phyloP scores from a whole-genome alignment of 2,888 invertebrate species.

The Eupithecia centaureata region DNA sequence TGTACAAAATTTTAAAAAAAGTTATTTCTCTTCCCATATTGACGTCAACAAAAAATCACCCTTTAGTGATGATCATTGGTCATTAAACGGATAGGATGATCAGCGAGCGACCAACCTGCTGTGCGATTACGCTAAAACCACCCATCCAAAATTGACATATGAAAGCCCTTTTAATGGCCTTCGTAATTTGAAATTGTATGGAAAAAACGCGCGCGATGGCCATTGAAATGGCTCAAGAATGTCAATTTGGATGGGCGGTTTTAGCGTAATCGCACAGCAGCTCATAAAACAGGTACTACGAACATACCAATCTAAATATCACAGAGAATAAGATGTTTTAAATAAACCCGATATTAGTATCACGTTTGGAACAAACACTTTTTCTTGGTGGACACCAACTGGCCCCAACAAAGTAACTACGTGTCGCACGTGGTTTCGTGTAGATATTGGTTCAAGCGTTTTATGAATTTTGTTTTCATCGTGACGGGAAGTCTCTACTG shows the following conservation, averaged over 20 bases:
- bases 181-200: too few species aligned
- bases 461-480: not conserved
- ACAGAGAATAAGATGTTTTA: not conserved
- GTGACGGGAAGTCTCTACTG: not conserved
- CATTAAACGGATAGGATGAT: too few species aligned
- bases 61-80: too few species aligned
- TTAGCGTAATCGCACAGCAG: not conserved
- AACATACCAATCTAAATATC: not conserved
- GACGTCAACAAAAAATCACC: not conserved
- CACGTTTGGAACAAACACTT: slow-evolving; percentile 10
- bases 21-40: not conserved
- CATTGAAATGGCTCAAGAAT: too few species aligned
- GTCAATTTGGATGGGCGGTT: too few species aligned
- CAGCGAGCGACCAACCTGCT: not conserved
- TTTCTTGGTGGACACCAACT: slow-evolving; percentile 8
- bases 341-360: slow-evolving; percentile 21
- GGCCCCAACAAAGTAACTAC: slow-evolving; percentile 7
- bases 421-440: slow-evolving; percentile 2
- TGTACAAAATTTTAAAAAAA: not conserved
- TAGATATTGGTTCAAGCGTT: not conserved
- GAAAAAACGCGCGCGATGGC: too few species aligned
- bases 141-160: too few species aligned
- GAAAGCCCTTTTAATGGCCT: too few species aligned
- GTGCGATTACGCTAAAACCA: too few species aligned
- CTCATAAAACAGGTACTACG: not conserved